Conservation (phyloP, 30 jellyfish, hydroid and myxozoan genomes). For the Aurelia sp. region DNA sequence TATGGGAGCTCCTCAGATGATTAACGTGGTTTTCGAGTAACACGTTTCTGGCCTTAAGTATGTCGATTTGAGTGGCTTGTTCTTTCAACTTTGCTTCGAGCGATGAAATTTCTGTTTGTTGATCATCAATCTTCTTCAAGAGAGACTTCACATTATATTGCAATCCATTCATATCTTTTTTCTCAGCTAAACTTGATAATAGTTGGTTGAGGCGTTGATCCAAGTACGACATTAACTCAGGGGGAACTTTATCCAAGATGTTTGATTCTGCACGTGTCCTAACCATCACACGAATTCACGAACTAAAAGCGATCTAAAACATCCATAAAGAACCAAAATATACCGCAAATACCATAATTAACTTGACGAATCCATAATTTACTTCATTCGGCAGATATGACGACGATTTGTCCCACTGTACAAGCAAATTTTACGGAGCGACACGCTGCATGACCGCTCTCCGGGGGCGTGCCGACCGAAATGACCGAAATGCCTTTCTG, state of each 20-base stretch:
- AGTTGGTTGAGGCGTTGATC: constrained; percentile 49
- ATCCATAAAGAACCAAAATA: not conserved
- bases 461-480: no score
- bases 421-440: no score
- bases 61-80: constrained; percentile 27
- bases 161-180: constrained; percentile 8
- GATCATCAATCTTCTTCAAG: constrained; percentile 39
- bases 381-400: no score
- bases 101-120: constrained; percentile 20
- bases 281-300: constrained; percentile 35
- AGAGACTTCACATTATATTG: constrained; percentile 19
- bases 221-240: constrained; percentile 56
- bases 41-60: constrained; percentile 1
- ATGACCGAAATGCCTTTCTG: no score
- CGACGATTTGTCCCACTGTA: no score
- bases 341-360: not conserved
- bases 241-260: constrained; percentile 20
- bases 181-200: constrained; percentile 36
- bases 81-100: constrained; percentile 24
- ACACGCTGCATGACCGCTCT: no score
- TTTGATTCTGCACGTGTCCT: constrained; percentile 38
- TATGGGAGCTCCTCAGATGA: constrained; percentile 20
- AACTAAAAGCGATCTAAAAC: not conserved
- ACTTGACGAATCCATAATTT: no score
- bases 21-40: not conserved